A percentile compares a stretch with the other conserved stretches of the same genome.
Conservation (phyloP, 1,140 invertebrate genomes). For the Halotydeus destructor region DNA sequence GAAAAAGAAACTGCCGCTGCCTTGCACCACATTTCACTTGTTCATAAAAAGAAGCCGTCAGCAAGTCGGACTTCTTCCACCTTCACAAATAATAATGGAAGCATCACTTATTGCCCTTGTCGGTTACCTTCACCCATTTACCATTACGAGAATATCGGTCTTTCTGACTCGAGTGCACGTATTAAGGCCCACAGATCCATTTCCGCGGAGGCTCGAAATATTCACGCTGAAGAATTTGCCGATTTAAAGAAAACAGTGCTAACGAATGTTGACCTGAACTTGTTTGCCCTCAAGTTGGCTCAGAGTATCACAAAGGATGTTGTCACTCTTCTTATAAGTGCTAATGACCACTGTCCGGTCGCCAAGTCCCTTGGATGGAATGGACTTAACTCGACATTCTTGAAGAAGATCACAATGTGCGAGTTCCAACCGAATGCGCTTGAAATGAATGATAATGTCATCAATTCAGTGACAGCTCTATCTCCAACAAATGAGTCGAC, state of each 20-base stretch:
- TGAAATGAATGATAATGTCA: neutral
- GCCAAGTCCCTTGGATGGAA: neutral
- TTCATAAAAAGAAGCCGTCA: neutral
- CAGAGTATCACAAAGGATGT: slow-evolving; percentile 1
- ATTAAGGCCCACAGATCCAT: neutral
- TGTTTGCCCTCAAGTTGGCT: neutral
- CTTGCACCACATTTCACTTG: slow-evolving; percentile 3
- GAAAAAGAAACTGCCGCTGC: slow-evolving; percentile 14
- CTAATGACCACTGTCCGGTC: too few relatives aligned
- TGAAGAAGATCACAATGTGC: neutral
- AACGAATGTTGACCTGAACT: neutral
- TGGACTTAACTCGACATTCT: neutral
- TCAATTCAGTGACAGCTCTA: neutral
- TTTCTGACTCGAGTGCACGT: neutral
- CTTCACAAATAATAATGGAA: neutral
- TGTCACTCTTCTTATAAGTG: neutral
- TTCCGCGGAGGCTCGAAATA: neutral
- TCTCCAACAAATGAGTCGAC: neutral
- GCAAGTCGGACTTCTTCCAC: neutral
- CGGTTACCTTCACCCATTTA: neutral
- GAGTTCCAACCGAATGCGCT: neutral
- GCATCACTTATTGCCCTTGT: neutral
- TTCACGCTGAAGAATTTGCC: neutral
- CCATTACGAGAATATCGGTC: neutral
- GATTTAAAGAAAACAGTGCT: neutral